Conservation (phyloP, 2,888 invertebrate genomes). For the Pseudococcus jackbeardsleyi region DNA sequence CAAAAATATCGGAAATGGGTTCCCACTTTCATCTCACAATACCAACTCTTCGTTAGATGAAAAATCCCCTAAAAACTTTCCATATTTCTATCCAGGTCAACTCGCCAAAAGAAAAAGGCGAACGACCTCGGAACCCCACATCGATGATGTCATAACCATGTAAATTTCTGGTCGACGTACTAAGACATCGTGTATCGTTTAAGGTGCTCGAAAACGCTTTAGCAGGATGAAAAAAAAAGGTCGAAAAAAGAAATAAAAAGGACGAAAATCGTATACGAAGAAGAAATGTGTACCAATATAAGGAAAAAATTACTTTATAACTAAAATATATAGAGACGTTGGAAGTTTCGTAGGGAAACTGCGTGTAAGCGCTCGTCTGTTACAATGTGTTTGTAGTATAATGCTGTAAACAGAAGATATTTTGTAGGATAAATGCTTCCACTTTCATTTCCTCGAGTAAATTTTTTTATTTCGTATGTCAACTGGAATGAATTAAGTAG, state of each 20-base stretch:
- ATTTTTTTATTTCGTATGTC: slow-evolving; percentile 27
- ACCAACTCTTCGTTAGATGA: too few species aligned
- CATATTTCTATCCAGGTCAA: not conserved
- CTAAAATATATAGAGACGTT: slow-evolving; percentile 35
- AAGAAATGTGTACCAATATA: slow-evolving; percentile 23
- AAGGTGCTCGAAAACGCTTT: not conserved
- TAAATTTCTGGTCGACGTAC: slow-evolving; percentile 3
- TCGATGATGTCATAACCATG: slow-evolving; percentile 27
- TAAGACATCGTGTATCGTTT: not conserved
- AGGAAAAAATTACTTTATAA: slow-evolving; percentile 40
- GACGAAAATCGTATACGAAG: not conserved
- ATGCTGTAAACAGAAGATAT: slow-evolving; percentile 45
- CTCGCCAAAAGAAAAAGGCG: not conserved
- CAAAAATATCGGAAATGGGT: too few species aligned
- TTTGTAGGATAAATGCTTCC: slow-evolving; percentile 11
- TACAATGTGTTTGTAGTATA: not conserved
- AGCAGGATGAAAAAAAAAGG: not conserved
- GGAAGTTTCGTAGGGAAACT: not conserved
- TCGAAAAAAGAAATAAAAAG: not conserved
- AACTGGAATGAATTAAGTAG: slow-evolving; percentile 4
- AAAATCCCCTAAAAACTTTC: not conserved
- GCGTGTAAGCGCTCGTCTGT: not conserved
- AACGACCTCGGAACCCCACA: not conserved
- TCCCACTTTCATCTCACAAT: too few species aligned
- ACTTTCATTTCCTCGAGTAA: not conserved